Percentiles rank a stretch among this genome's conserved stretches.
phyloP scores from a whole-genome alignment of 2,888 invertebrate species.

The Ptycholaimellus sp. region DNA sequence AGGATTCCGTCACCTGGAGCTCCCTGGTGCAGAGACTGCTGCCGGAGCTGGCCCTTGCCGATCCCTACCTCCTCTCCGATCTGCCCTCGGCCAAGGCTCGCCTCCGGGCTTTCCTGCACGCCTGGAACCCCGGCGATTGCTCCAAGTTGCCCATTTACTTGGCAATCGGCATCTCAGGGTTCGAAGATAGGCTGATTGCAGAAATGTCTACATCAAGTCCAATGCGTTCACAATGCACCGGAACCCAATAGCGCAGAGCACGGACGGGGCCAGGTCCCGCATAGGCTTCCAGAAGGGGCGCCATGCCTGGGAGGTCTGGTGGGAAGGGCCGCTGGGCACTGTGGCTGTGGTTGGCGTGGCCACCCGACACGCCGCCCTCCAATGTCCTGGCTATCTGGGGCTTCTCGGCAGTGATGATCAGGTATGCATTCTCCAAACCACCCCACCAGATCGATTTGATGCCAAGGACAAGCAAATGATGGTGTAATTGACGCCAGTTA shows the following conservation, averaged over 20 bases:
- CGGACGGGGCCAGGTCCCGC: constrained; percentile 43
- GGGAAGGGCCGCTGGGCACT: constrained; percentile 66
- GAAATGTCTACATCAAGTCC: constrained; percentile 81
- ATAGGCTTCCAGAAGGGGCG: constrained; percentile 9
- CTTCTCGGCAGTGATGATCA: constrained; percentile 79
- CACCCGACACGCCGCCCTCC: constrained; percentile 61
- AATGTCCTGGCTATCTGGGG: constrained; percentile 82
- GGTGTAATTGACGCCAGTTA: no score
- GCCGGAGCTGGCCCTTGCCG: constrained; percentile 52
- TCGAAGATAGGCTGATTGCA: neutral
- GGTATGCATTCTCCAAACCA: no score
- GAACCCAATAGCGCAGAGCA: constrained; percentile 93
- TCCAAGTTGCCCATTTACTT: constrained; percentile 34
- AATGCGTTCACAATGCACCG: constrained; percentile 91
- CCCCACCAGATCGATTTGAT: no score
- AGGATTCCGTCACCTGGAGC: constrained; percentile 77
- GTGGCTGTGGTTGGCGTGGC: constrained; percentile 89
- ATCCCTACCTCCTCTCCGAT: constrained; percentile 65
- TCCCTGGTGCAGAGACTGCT: constrained; percentile 60
- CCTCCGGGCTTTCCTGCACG: constrained; percentile 67
- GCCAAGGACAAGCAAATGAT: no score
- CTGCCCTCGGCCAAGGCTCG: constrained; percentile 74
- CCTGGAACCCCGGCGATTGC: constrained; percentile 92
- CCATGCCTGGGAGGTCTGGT: constrained; percentile 18
- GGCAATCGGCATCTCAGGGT: no score